A percentile compares a stretch with the other conserved stretches of the same genome.
These are phyloP conservation scores for Glyptemys insculpta DNA, from an alignment of 2,797 vertebrate genomes.

Conservation along the genomic window DNA sequence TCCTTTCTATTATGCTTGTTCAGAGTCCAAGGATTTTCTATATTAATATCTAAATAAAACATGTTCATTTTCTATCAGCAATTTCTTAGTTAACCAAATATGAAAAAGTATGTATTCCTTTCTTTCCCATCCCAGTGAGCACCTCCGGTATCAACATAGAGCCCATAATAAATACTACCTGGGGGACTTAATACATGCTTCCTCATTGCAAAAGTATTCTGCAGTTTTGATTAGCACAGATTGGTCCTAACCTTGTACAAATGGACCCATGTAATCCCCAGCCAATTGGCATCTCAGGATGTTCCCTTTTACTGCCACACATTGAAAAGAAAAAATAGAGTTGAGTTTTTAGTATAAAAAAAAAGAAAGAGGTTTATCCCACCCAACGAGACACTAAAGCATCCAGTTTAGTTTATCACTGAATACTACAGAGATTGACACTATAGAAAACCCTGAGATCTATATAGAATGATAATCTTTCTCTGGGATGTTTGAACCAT, in stretches of 20 bases:
- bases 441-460: neutral
- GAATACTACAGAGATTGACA: neutral
- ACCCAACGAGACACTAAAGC: neutral
- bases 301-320: neutral
- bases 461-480: neutral
- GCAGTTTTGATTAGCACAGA: neutral
- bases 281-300: neutral
- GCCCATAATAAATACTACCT: neutral
- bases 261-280: neutral
- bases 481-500: neutral
- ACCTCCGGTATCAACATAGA: slow-evolving; percentile 4
- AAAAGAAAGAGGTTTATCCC: neutral
- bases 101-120: neutral
- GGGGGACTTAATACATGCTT: slow-evolving; percentile 24
- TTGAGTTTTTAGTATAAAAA: neutral
- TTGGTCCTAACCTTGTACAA: neutral
- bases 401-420: neutral
- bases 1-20: neutral
- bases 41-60: neutral
- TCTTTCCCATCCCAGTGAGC: neutral
- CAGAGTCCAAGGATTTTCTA: neutral
- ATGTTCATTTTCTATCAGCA: neutral
- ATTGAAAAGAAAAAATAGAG: neutral
- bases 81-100: neutral
- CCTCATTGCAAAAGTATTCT: neutral